These are phyloP conservation scores for Urocynchramus pylzowi DNA, from an alignment of 2,113 vertebrate species.

Conservation along the genomic window DNA sequence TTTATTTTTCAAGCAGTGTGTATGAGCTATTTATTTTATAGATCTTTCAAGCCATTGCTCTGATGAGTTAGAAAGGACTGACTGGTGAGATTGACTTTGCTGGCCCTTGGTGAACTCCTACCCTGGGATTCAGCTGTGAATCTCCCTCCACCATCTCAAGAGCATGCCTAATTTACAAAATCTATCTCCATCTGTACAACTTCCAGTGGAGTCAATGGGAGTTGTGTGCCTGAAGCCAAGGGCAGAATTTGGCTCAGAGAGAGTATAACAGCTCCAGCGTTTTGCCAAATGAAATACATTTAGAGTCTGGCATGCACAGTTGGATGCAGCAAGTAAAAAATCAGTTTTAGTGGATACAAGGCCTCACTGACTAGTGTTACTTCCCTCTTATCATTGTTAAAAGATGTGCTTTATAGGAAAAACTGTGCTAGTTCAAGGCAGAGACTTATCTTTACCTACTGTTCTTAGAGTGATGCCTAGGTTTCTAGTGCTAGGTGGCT, in stretches of 20 bases:
- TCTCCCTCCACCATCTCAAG: not conserved
- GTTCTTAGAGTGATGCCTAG: not conserved
- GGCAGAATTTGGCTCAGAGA: constrained; percentile 49
- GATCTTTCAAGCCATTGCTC: not conserved
- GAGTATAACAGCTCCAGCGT: constrained; percentile 22
- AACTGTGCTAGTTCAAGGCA: not conserved
- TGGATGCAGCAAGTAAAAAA: constrained; percentile 56
- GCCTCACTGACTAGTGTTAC: not conserved
- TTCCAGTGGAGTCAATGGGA: constrained; percentile 53
- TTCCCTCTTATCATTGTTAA: constrained; percentile 22
- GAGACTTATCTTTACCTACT: not conserved
- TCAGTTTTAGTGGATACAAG: constrained; percentile 29
- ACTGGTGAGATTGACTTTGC: not conserved
- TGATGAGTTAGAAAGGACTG: not conserved
- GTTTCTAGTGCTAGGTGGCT: not conserved
- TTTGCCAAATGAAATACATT: constrained; percentile 66
- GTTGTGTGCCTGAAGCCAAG: constrained; percentile 48
- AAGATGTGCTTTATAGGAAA: constrained; percentile 11
- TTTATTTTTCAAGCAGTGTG: not conserved
- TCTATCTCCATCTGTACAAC: constrained; percentile 26
- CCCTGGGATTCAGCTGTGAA: not conserved
- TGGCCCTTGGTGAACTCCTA: constrained; percentile 11
- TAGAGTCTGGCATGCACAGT: constrained; percentile 60
- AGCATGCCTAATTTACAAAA: constrained; percentile 43
- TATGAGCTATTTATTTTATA: not conserved